phyloP scores from a whole-genome alignment of 2,113 vertebrate species.

The Nansenia antarctica region DNA sequence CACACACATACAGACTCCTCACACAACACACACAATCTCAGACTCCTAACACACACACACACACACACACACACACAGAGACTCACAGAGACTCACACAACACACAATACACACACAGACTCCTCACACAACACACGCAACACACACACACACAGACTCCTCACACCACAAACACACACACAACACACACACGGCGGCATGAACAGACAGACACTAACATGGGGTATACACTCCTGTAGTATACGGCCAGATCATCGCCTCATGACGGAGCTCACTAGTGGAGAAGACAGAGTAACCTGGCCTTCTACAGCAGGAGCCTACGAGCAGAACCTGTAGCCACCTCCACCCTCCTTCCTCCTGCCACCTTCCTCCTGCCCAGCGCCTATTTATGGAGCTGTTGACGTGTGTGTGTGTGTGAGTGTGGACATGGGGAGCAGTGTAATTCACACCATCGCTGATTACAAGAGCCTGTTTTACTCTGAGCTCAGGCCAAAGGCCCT shows the following conservation, averaged over 20 bases:
- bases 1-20: not conserved
- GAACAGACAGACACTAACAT: not conserved
- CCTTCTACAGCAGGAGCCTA: not conserved
- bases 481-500: not conserved
- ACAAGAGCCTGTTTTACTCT: not conserved
- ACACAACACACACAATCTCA: too few species aligned
- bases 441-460: conserved; percentile 20
- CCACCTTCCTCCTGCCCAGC: conserved; percentile 8
- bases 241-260: not conserved
- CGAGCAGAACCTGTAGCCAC: not conserved
- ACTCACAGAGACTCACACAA: not conserved
- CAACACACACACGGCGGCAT: not conserved
- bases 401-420: conserved; percentile 1
- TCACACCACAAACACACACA: not conserved
- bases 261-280: not conserved
- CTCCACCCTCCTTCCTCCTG: conserved; percentile 29
- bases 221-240: not conserved
- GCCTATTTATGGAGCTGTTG: conserved; percentile 51
- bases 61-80: not conserved
- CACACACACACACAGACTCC: not conserved
- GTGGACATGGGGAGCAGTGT: not conserved
- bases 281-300: not conserved
- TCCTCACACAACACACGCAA: not conserved
- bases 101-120: not conserved
- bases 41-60: not conserved